A percentile compares a stretch with the other conserved stretches of the same genome.
phyloP scores from a whole-genome alignment of 2,113 vertebrate species.

The Romanogobio albipinnatus region DNA sequence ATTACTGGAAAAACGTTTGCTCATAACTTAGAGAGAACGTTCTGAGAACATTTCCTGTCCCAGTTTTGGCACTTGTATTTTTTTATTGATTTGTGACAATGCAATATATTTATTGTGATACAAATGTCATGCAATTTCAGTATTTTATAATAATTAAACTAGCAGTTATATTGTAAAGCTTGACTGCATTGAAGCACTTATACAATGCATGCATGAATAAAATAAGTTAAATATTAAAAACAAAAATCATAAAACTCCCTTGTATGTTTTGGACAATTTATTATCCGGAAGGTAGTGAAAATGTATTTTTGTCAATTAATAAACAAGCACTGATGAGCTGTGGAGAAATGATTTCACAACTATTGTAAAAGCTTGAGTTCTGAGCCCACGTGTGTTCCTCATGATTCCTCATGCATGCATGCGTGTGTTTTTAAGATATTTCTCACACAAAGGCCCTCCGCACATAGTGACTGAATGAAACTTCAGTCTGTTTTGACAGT shows the following conservation, averaged over 20 bases:
- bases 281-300: background rate
- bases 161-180: background rate
- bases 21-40: too few relatives aligned
- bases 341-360: background rate
- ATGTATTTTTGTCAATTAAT: background rate
- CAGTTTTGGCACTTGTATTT: too few relatives aligned
- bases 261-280: too few relatives aligned
- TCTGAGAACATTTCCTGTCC: too few relatives aligned
- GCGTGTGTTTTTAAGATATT: background rate
- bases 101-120: too few relatives aligned
- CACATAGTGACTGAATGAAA: background rate
- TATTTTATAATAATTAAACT: background rate
- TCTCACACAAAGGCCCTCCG: background rate
- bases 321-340: background rate
- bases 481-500: slow-evolving; percentile 27
- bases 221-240: too few relatives aligned
- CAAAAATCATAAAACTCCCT: too few relatives aligned
- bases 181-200: background rate
- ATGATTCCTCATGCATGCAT: background rate
- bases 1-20: too few relatives aligned
- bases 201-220: too few relatives aligned
- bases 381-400: background rate
- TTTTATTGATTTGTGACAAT: too few relatives aligned
- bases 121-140: too few relatives aligned
- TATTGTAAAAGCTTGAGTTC: background rate